Conservation (phyloP, 2,797 vertebrate species). For the Margarornis squamiger region DNA sequence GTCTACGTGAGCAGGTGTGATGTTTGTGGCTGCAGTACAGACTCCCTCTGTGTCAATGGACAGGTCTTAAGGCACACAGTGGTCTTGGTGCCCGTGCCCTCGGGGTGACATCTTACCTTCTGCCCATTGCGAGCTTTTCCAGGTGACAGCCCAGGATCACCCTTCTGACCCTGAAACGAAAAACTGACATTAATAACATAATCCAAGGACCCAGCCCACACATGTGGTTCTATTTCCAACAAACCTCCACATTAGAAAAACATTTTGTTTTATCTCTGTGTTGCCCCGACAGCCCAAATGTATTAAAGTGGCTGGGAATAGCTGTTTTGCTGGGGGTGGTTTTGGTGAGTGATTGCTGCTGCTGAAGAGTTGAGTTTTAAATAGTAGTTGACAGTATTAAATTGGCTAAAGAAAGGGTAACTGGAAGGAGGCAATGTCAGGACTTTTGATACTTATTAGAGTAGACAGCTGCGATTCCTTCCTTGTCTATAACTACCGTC, state of each 20-base stretch:
- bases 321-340: background rate
- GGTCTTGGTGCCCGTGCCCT: no score
- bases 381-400: conserved; percentile 51
- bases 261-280: background rate
- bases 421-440: conserved; percentile 36
- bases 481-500: conserved; percentile 18
- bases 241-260: background rate
- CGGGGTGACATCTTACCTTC: conserved; percentile 79
- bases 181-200: conserved; percentile 6
- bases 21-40: background rate
- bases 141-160: conserved; percentile 93
- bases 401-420: conserved; percentile 40
- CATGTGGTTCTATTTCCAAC: background rate
- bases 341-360: background rate
- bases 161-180: conserved; percentile 89
- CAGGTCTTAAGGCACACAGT: rapidly evolving
- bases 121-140: conserved; percentile 89
- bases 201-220: background rate
- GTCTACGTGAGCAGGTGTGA: background rate
- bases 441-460: conserved; percentile 37
- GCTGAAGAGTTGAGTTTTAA: conserved; percentile 15
- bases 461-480: conserved; percentile 42
- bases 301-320: background rate
- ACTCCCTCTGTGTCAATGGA: background rate
- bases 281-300: background rate